Base-by-base conservation (phyloP, 2,113 vertebrate genomes). In the Oophaga pumilio region DNA sequence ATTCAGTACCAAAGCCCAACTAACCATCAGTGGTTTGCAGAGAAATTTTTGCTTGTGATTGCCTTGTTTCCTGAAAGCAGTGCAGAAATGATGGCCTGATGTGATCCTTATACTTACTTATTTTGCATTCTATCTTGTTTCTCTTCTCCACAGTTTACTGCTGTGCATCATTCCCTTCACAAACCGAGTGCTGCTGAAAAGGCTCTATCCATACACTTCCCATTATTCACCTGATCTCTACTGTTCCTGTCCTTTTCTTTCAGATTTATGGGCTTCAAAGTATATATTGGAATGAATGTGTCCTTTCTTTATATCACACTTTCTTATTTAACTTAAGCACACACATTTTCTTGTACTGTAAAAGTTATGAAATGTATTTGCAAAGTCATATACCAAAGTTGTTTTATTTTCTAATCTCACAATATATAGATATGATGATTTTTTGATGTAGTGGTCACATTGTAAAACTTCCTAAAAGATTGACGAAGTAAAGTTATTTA, bases 151-250 rank as follows among this genome's bases (percentile, higher is more conserved):
- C 95, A 99, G 98, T 97, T 91, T 97, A 97, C 92, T 98, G 98
- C 95, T 98, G 97, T 92, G 96, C 96, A 57, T 96, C 97, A 90
- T 95, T 98, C 92, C 96, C 95, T 91, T 92, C 96, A 90, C 96
- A 94, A 66, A 91, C 94, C 94, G 97, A 95, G 94, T 95, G 91
- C 90, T 90, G 94, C 92, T 98, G 95, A 96, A 74, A 18, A 92
- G 91, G 93, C 53, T 84, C 89, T 81, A 59, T 69, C n/a, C 91
- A 90, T 90, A 77, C 91, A 92, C 91, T 89, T 91, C 93, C 90
- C 92, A 90, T 62, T 88, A 81, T 28, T 92, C 91, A 90, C 73
- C 59, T 90, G 93, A 90, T 91, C 89, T 93, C 92, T 90, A 88
- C 92, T 89, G 84, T 91, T 89, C 26, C 79, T 89, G 92, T 82